Percentiles rank a stretch among this genome's conserved stretches.
These are phyloP conservation scores for Heliconius ismenius DNA, from an alignment of 2,888 invertebrate species.

Conservation along the genomic window DNA sequence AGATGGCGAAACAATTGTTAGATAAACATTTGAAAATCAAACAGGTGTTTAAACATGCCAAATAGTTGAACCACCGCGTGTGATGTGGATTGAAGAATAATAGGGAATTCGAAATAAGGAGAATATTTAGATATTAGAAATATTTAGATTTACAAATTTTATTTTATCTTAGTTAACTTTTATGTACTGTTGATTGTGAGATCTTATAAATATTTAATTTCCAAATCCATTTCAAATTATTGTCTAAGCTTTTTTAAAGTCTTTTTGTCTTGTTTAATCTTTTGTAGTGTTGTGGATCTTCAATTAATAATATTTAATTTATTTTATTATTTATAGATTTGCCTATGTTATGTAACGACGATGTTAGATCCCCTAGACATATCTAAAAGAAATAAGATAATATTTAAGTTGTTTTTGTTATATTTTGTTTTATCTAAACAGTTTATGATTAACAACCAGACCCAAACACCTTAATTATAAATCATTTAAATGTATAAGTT, in stretches of 20 bases:
- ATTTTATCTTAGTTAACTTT: background rate
- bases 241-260: background rate
- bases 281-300: background rate
- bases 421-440: no score
- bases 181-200: background rate
- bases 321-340: no score
- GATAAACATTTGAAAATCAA: constrained; percentile 54
- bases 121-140: background rate
- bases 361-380: background rate
- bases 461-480: background rate
- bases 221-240: background rate
- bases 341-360: no score
- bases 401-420: no score
- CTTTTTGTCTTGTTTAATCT: background rate
- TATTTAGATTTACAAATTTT: background rate
- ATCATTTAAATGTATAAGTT: background rate
- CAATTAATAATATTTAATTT: no score
- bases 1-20: constrained; percentile 52
- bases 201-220: background rate
- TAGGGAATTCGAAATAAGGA: background rate
- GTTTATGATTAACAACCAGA: background rate
- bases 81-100: background rate
- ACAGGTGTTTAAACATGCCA: constrained; percentile 58
- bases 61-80: constrained; percentile 41
- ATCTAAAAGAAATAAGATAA: background rate